phyloP scores from a whole-genome alignment of 1,140 invertebrate species.

The Ceratosolen solmsi region DNA sequence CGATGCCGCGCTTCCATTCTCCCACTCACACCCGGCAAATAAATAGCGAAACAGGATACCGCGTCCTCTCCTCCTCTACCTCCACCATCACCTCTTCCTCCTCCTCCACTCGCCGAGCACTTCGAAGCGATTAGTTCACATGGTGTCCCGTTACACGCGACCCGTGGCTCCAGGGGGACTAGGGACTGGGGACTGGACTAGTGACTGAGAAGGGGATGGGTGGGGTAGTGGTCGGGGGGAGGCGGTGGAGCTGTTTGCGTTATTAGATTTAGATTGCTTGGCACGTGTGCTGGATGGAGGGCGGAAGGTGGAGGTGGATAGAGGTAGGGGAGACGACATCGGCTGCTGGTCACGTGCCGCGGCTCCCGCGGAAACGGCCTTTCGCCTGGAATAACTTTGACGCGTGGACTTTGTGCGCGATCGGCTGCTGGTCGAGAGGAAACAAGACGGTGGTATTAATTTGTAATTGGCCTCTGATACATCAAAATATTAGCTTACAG shows the following conservation, averaged over 20 bases:
- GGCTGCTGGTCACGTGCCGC: slow-evolving; percentile 53
- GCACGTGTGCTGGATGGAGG: slow-evolving; percentile 59
- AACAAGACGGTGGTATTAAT: slow-evolving; percentile 39
- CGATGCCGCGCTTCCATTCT: too few species aligned
- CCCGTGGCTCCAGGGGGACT: too few species aligned
- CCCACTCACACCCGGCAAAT: too few species aligned
- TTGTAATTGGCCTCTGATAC: slow-evolving; percentile 38
- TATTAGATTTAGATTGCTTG: slow-evolving; percentile 71
- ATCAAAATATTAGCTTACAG: slow-evolving; percentile 35
- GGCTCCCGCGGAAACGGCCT: slow-evolving; percentile 16
- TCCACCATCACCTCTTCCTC: too few species aligned
- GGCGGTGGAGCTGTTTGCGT: slow-evolving; percentile 68
- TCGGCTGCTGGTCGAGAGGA: background rate
- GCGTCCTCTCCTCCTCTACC: slow-evolving; percentile 27
- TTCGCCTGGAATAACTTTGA: slow-evolving; percentile 36
- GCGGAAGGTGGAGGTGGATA: too few species aligned
- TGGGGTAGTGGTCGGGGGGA: too few species aligned
- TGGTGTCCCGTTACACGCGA: slow-evolving; percentile 67
- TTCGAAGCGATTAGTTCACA: slow-evolving; percentile 71
- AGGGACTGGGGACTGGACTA: too few species aligned
- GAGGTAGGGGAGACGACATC: too few species aligned
- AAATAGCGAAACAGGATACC: slow-evolving; percentile 66
- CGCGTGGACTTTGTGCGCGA: slow-evolving; percentile 39
- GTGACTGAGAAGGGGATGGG: too few species aligned
- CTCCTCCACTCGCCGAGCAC: too few species aligned